These are phyloP conservation scores for Burhinus bistriatus DNA, from an alignment of 2,113 vertebrate genomes.

Conservation along the genomic window DNA sequence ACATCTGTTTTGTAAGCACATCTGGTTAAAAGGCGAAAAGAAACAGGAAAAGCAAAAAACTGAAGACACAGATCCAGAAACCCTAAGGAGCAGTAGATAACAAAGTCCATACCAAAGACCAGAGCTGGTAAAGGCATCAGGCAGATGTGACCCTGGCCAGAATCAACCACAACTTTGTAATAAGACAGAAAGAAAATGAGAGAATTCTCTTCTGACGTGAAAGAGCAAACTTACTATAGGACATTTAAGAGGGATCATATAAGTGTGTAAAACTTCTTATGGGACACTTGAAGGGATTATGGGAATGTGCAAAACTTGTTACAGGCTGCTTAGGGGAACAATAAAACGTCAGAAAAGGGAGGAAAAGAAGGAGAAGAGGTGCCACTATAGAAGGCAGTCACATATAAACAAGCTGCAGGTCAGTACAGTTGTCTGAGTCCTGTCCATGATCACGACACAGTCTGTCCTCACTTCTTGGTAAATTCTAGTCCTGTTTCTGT, in stretches of 20 bases:
- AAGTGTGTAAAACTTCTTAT: neutral
- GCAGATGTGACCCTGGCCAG: neutral
- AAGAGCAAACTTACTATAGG: neutral
- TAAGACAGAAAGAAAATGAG: neutral
- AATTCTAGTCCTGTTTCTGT: neutral
- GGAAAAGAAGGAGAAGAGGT: neutral
- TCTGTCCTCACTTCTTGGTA: neutral
- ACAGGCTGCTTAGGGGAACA: neutral
- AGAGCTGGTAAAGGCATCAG: neutral
- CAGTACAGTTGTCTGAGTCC: neutral
- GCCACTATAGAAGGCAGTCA: neutral
- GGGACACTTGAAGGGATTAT: neutral
- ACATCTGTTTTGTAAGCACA: neutral
- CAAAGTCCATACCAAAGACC: neutral
- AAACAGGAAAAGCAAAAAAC: neutral
- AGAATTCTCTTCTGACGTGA: neutral
- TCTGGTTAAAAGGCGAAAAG: neutral
- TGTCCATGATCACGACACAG: accelerated
- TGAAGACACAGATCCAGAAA: neutral
- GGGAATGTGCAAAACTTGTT: neutral
- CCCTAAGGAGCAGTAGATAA: neutral
- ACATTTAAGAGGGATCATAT: neutral
- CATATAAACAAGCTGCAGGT: neutral
- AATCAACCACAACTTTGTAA: neutral
- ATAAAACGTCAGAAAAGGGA: neutral